Base-by-base conservation (phyloP, 2,113 vertebrate species). In the Crotalus tigris region DNA sequence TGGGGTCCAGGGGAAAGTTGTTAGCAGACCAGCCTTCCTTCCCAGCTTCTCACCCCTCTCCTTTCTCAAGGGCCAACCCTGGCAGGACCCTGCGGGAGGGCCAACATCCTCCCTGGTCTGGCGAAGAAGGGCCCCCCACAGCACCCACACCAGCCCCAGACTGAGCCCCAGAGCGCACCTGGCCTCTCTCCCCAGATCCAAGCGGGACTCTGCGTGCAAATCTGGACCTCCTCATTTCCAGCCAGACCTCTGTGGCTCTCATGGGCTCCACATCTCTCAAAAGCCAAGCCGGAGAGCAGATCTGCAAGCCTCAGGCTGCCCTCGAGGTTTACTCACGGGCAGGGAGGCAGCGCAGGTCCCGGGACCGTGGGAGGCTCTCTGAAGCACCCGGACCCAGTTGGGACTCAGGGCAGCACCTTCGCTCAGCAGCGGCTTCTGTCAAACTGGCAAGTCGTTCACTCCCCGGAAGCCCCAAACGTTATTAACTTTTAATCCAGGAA, bases 251-350 rank as follows among this genome's bases (percentile, higher is more conserved):
- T 51, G 49, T 51, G 10, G 3, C 44, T 12, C 6, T 15, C 44
- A 4, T 3, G 17, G 26, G 58, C 1, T 39, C 19, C 6, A 3
- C 5, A 0, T 3, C 5, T 11, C 24, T 59, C 3, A 2, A 58
- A 24, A 87, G 24, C 90, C 24, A 33, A 55, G 10, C 51, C 8
- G 8, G 10, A 4, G 5, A 59, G 10, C 54, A 91, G 75, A 26
- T 11, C 19, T 0, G 53, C 11, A 4, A 88, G 91, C 0, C 5
- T 64, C 24, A 21, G 46, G 46, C 23, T 33, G 17, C 57, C 44
- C 85, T 33, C 7, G 2, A 53, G 58, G 2, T 44, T 51, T 6
- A 17, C 91, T 46, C 26, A 17, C 0, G 8, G 15, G 15, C 2
- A 51, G 39, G n/a, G 15, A n/a, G 90, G 24, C n/a, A 88, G 39